These are phyloP conservation scores for Lasaia peninsularis DNA, from an alignment of 1,140 invertebrate genomes.

Conservation along the genomic window DNA sequence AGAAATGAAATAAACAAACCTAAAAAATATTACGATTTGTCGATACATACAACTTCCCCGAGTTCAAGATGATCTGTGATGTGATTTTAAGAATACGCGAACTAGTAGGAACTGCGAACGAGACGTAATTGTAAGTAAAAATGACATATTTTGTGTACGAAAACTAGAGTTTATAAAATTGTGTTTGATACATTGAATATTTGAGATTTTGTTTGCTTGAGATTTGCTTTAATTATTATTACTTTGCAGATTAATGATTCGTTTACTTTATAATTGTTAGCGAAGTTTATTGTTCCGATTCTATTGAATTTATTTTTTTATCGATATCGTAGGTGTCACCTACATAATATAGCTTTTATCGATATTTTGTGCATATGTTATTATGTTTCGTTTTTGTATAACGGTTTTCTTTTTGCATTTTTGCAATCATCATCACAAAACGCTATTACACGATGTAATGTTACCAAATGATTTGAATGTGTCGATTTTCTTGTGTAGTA, in stretches of 20 bases:
- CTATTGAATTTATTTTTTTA: conserved; percentile 35
- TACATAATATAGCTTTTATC: conserved; percentile 17
- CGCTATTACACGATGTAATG: conserved; percentile 33
- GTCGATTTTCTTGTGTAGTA: conserved; percentile 59
- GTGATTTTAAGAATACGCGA: conserved; percentile 31
- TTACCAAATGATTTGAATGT: conserved; percentile 36
- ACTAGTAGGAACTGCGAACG: conserved; percentile 9
- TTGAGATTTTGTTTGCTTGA: conserved; percentile 65
- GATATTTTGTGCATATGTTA: conserved; percentile 21
- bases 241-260: conserved; percentile 55
- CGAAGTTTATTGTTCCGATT: conserved; percentile 47
- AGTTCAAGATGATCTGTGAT: conserved; percentile 66
- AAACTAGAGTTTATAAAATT: conserved; percentile 25
- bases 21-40: conserved; percentile 1
- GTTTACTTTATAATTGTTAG: conserved; percentile 52
- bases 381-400: conserved; percentile 15
- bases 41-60: conserved; percentile 39
- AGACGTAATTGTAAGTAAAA: conserved; percentile 41
- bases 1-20: not conserved
- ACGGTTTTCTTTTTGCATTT: conserved; percentile 24
- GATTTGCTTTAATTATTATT: conserved; percentile 65
- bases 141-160: conserved; percentile 73
- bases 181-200: conserved; percentile 32
- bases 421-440: conserved; percentile 38
- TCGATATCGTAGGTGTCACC: conserved; percentile 19